Evolutionary conservation across 2,888 invertebrate species (phyloP), one percentile per base, ranked within the genome.

Genomic region (Cheilosia pagana): DNA sequence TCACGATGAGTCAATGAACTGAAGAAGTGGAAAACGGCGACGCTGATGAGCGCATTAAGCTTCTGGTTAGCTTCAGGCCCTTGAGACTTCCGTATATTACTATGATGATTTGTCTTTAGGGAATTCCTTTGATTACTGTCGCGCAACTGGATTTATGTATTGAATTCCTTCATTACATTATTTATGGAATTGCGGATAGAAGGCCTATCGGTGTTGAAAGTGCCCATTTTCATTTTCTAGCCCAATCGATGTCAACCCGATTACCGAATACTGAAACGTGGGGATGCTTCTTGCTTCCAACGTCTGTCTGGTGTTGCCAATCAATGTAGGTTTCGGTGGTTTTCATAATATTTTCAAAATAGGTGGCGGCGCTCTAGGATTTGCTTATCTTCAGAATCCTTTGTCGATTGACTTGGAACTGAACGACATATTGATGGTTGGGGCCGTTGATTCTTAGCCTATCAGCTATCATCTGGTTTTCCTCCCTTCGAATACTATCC

Each of bases 111-210:
- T 93, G 99, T 99, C 92, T 98, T 98, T 45, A 95, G 95, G 41
- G 95, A 94, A 92, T 96, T 98, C 88, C 96, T 97, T 71, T 98
- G 94, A 93, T 98, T 99, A 41, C 98, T 98, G 92, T 99, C 99
- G 48, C 99, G 99, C 92, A 99, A 99, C 93, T 99, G 99, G 87
- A 99, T 98, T 92, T 99, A 99, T 89, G 99, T 99, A 16, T 96
- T 95, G 0, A 99, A 99, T 88, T 98, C 96, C 88, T 97, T 96
- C 99, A 99, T 98, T 85, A 96, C 95, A 74, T 93, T 92, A 89
- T 94, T 94, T 74, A 95, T 94, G 57, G 94, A 94, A 87, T 93
- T 92, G 28, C 94, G 99, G 85, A 99, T 98, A 91, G 98, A 99
- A 25, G 98, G 98, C 92, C 99, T 99, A 90, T 99, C 98, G 14